Evolutionary conservation across 2,888 invertebrate genomes (phyloP), one percentile per base, ranked within the genome.

Genomic region (Trichacis sp.): DNA sequence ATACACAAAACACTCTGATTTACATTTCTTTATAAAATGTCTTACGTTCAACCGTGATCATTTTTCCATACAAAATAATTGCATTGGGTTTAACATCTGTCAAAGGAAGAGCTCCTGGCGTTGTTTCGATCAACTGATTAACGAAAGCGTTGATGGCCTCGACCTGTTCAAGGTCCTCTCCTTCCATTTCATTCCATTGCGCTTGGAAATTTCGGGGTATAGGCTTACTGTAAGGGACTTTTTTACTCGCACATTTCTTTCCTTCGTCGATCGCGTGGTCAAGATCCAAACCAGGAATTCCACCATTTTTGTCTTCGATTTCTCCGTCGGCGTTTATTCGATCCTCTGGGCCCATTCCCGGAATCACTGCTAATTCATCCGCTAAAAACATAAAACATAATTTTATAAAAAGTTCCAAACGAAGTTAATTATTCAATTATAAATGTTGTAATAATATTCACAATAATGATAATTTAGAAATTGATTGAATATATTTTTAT

Each of bases 261-360:
- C 88, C 88, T 81, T 91, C 90, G 36, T 92, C 92, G 77, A 92
- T 90, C 33, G 87, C 88, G 42, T 85, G 85, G 79, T 94, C 93
- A 76, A 95, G 88, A 85, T 96, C 96, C 57, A 96, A 86, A 40
- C 96, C 96, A 48, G 96, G 96, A 84, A 96, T 96, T 50, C 85
- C 86, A 51, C 87, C 87, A 60, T 84, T 86, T 53, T 80, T 80
- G 11, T 81, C 80, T 42, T 80, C 81, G 20, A 73, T 64, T 75
- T 85, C 78, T 48, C 77, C 66, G 45, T 86, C 85, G 30, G 88
- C 88, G 73, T 89, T 90, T 0, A 96, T 92, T 82, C 93, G 93
- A 80, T 97, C 96, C 84, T 98, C 97, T 18, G 97, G 94, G n/a
- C 98, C 98, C 97, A 98, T 97, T 51, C 98, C 98, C 68, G 97